Conservation (phyloP, 2,888 invertebrate species). For the Calameuta pallipes region DNA sequence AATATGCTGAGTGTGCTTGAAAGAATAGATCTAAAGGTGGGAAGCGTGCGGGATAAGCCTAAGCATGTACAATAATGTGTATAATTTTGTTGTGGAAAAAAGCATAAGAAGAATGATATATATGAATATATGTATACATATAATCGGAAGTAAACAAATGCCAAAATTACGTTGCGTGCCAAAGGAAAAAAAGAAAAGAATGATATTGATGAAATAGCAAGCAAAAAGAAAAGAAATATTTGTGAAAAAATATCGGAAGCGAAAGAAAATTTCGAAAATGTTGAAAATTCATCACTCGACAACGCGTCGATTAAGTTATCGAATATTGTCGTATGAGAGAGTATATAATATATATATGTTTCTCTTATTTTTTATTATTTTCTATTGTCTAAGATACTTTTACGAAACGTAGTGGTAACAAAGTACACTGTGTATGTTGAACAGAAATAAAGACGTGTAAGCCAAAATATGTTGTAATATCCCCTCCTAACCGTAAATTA, state of each 20-base stretch:
- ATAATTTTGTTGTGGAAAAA: neutral
- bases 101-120: conserved; percentile 11
- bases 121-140: conserved; percentile 18
- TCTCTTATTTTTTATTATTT: neutral
- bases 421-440: neutral
- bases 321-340: neutral
- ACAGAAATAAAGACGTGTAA: conserved; percentile 1
- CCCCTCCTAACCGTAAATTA: too few species aligned
- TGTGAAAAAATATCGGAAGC: too few species aligned
- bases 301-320: neutral
- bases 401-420: neutral
- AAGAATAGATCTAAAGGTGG: neutral
- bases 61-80: neutral
- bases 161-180: neutral
- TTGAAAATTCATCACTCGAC: neutral
- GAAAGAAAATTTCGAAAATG: neutral
- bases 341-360: neutral
- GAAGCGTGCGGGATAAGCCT: neutral
- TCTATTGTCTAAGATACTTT: neutral
- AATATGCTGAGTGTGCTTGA: neutral
- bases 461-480: neutral
- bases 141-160: conserved; percentile 18
- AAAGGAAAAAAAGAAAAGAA: conserved; percentile 13
- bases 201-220: conserved; percentile 10
- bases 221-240: neutral